Evolutionary conservation across 2,113 vertebrate genomes (phyloP).

Genomic region (Steatornis caripensis): DNA sequence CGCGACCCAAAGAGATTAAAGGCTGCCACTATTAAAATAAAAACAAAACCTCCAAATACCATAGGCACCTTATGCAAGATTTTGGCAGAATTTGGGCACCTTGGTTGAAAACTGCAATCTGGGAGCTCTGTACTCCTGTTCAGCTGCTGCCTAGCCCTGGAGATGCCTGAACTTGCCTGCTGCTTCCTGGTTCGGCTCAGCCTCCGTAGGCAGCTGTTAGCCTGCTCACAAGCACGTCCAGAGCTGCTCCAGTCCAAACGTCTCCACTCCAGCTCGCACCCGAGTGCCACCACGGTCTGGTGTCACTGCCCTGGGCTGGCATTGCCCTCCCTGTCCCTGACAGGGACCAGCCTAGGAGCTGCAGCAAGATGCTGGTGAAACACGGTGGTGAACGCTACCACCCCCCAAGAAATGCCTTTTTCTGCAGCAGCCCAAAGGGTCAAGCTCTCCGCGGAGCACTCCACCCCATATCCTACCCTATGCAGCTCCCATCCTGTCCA

Average conservation of each 20-base stretch:
- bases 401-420: background rate
- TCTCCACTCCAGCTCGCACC: background rate
- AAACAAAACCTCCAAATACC: background rate
- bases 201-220: background rate
- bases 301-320: rapidly evolving
- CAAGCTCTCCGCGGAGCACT: background rate
- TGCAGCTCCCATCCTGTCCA: background rate
- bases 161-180: background rate
- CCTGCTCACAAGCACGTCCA: background rate
- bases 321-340: background rate
- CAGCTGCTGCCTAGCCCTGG: background rate
- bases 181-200: background rate
- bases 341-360: background rate
- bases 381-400: rapidly evolving
- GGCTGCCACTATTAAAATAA: background rate
- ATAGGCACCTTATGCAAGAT: background rate
- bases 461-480: rapidly evolving
- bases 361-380: background rate
- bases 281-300: background rate
- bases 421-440: background rate
- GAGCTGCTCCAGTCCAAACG: background rate
- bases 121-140: background rate
- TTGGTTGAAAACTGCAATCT: background rate
- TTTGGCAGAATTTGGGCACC: background rate
- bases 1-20: background rate